A percentile compares a stretch with the other conserved stretches of the same genome.
Evolutionary conservation across 2,888 invertebrate species (phyloP).

Genomic region (Stenoptilia bipunctidactyla): DNA sequence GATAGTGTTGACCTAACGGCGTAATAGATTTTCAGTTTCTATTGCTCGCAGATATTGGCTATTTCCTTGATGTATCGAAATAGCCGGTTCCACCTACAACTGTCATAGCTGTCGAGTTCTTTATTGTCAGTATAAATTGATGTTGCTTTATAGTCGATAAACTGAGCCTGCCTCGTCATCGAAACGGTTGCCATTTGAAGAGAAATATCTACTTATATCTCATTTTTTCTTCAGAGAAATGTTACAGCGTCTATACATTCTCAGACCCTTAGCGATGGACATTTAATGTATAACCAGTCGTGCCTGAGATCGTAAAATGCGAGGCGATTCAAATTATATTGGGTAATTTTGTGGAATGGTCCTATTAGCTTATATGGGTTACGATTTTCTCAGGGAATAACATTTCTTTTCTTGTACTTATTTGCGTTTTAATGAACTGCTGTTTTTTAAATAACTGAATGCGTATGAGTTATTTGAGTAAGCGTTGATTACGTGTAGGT

Average conservation of each 20-base stretch:
- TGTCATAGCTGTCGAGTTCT: background rate
- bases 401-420: too few species aligned
- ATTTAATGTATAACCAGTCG: background rate
- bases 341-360: constrained; percentile 1
- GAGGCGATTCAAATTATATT: background rate
- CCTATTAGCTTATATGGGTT: background rate
- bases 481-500: too few species aligned
- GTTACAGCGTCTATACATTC: background rate
- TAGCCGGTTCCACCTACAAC: background rate
- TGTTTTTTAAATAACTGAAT: too few species aligned
- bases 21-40: constrained; percentile 1
- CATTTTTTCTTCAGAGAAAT: background rate
- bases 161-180: background rate
- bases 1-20: background rate
- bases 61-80: constrained; percentile 8
- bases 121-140: constrained; percentile 3
- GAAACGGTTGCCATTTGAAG: background rate
- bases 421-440: too few species aligned
- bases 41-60: constrained; percentile 11
- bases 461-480: too few species aligned
- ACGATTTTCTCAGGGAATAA: background rate
- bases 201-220: background rate
- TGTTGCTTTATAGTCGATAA: constrained; percentile 4
- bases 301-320: background rate
- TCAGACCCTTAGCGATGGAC: background rate